Conservation (phyloP, 2,113 vertebrate species). For the Cynocephalus volans region DNA sequence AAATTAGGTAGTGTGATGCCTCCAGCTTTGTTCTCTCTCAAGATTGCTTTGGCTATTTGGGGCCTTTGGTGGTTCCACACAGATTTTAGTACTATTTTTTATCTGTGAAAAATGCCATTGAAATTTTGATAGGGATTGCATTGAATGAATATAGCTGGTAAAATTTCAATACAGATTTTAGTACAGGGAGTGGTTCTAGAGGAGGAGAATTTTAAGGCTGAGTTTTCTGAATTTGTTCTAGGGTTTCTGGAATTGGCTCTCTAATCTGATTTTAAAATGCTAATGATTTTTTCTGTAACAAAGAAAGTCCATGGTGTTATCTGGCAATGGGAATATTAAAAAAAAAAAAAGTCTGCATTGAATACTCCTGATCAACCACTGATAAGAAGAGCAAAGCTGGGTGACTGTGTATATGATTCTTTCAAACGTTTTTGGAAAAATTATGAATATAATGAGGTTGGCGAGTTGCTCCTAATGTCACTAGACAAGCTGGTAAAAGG, state of each 20-base stretch:
- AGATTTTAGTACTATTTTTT: neutral
- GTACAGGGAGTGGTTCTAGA: neutral
- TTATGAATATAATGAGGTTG: no score
- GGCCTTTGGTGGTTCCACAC: neutral
- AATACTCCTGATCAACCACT: neutral
- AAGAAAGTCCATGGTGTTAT: neutral
- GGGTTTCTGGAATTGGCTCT: neutral
- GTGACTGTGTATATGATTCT: neutral
- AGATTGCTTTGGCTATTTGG: neutral
- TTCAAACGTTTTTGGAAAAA: neutral
- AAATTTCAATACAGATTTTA: neutral
- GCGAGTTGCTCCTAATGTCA: no score
- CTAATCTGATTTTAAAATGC: neutral
- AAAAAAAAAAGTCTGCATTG: neutral
- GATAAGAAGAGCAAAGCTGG: neutral
- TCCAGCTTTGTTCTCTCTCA: neutral
- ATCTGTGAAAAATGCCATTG: neutral
- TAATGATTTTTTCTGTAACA: neutral
- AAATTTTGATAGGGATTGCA: neutral
- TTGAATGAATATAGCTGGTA: neutral
- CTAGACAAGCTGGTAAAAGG: neutral
- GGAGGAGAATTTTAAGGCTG: neutral
- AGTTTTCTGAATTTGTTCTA: neutral
- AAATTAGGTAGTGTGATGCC: neutral
- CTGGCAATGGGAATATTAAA: neutral